Evolutionary conservation across 2,113 vertebrate species (phyloP).

Genomic region (Microcebus ravelobensis): DNA sequence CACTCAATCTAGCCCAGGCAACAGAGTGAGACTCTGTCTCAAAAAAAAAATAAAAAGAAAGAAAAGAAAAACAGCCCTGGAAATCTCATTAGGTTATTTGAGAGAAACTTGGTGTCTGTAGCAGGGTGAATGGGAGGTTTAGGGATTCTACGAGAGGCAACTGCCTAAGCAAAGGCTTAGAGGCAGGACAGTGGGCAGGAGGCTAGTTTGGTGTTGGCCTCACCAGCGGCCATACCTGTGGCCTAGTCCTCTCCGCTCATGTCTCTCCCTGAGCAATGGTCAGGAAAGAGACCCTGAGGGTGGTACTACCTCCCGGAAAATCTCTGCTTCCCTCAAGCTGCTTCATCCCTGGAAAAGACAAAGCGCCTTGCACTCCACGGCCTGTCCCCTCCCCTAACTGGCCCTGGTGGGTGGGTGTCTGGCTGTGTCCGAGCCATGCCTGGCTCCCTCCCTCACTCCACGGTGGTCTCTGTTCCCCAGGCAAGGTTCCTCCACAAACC

Average conservation of each 20-base stretch:
- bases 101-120: neutral
- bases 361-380: fast-evolving
- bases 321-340: neutral
- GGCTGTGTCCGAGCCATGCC: neutral
- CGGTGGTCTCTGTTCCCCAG: neutral
- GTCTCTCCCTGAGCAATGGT: neutral
- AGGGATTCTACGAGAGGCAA: neutral
- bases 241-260: neutral
- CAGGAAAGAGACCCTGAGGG: neutral
- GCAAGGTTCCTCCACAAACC: neutral
- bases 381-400: neutral
- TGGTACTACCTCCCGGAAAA: neutral
- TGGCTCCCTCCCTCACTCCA: neutral
- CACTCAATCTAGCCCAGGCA: no score
- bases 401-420: neutral
- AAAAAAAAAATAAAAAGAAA: no score
- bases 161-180: neutral
- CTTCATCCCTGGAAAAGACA: neutral
- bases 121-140: neutral
- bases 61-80: neutral
- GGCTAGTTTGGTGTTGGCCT: neutral
- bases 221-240: neutral
- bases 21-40: no score
- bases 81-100: neutral
- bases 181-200: neutral